phyloP scores from a whole-genome alignment of 2,888 invertebrate species.

The Agonopterix arenella region DNA sequence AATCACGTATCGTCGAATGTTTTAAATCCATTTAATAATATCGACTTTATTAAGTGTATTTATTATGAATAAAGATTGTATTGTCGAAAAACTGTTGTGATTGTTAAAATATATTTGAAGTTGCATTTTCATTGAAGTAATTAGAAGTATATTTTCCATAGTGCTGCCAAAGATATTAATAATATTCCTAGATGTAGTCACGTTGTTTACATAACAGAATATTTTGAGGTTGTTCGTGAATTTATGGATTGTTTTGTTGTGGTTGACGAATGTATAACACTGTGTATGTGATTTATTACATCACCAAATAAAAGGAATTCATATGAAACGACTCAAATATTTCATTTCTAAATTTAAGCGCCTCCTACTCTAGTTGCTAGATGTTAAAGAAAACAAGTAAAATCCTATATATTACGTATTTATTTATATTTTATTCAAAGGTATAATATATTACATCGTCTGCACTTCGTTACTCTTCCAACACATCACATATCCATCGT shows the following conservation, averaged over 20 bases:
- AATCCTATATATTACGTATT: conserved; percentile 74
- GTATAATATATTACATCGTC: conserved; percentile 76
- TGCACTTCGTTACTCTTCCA: conserved; percentile 57
- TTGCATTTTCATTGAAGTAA: conserved; percentile 72
- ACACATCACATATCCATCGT: conserved; percentile 60
- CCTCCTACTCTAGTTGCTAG: neutral
- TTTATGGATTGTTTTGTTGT: conserved; percentile 68
- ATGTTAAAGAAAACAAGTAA: conserved; percentile 21
- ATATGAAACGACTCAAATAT: conserved; percentile 21
- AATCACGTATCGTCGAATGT: conserved; percentile 42
- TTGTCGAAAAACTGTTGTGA: conserved; percentile 71
- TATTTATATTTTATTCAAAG: conserved; percentile 74
- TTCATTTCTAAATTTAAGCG: neutral
- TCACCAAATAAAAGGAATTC: conserved; percentile 62
- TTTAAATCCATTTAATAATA: conserved; percentile 38
- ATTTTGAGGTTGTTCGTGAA: conserved; percentile 70
- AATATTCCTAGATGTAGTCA: conserved; percentile 68
- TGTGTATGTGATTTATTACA: conserved; percentile 62
- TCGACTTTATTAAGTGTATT: conserved; percentile 45
- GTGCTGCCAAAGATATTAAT: conserved; percentile 75
- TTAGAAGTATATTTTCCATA: conserved; percentile 76
- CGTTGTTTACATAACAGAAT: conserved; percentile 67
- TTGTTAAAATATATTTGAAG: conserved; percentile 66
- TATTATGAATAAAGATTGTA: conserved; percentile 44
- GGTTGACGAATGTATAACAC: conserved; percentile 58